Evolutionary conservation across 2,888 invertebrate genomes (phyloP), one percentile per base, ranked within the genome.

Genomic region (Tinea trinotella): DNA sequence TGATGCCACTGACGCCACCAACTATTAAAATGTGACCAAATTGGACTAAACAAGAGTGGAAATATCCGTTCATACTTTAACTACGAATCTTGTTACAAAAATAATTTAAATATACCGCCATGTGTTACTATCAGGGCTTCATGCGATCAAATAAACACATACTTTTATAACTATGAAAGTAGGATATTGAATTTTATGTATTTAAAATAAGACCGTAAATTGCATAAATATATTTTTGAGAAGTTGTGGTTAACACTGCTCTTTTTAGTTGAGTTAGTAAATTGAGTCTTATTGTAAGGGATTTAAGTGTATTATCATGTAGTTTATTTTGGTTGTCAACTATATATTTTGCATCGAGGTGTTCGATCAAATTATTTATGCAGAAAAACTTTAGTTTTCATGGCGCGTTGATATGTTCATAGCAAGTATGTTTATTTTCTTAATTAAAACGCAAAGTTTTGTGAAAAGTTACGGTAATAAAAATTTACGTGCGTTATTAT

Each of bases 401-500:
- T 40, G 12, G 40, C 12, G 10, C 13, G 40, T n/a, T 40, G 40
- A 40, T 40, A 13, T 40, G 40, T 40, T 40, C 40, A 40, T 40
- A 40, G 40, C 13, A n/a, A 40, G 15, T 1, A 3, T 40, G 40
- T 40, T 40, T 40, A 40, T 40, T 40, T 40, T 40, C 40, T 40
- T 40, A 40, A 40, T 40, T 40, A 30, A n/a, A n/a, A 40, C 13
- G 40, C 40, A 13, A 15, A 40, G 40, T 40, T 40, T 40, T 40
- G 40, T 40, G 2, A 40, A 40, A 40, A 40, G 12, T 40, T 15
- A 13, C 40, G 6, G 40, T 40, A 10, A 15, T 40, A 40, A 15
- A 40, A 15, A 7, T 40, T 40, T 40, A 13, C 40, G 13, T 15
- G 13, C 15, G 40, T 40, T 40, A 15, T 30, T 30, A 30, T 30